phyloP scores from a whole-genome alignment of 2,113 vertebrate genomes.

The human (Homo sapiens) region GRCh38 chr4:75870501-75871000 shows the following conservation, averaged over 20 bases:
- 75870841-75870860: neutral
- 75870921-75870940: too few species aligned
- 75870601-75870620: neutral
- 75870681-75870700: neutral
- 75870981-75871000: too few species aligned
- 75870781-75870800: neutral
- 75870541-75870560: neutral
- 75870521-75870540: neutral
- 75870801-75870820: neutral
- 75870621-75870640: too few species aligned
- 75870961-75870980: too few species aligned
- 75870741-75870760: neutral
- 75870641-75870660: neutral
- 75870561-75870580: neutral
- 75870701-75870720: neutral
- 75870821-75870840: neutral
- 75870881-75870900: neutral
- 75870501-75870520: conserved; percentile 27
- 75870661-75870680: neutral
- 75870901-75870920: too few species aligned
- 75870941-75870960: too few species aligned
- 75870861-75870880: neutral
- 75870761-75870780: neutral
- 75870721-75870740: neutral
- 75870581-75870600: neutral